Evolutionary conservation across 2,888 invertebrate species (phyloP), one percentile per base, ranked within the genome.

Genomic region (Folsomia manolachei): DNA sequence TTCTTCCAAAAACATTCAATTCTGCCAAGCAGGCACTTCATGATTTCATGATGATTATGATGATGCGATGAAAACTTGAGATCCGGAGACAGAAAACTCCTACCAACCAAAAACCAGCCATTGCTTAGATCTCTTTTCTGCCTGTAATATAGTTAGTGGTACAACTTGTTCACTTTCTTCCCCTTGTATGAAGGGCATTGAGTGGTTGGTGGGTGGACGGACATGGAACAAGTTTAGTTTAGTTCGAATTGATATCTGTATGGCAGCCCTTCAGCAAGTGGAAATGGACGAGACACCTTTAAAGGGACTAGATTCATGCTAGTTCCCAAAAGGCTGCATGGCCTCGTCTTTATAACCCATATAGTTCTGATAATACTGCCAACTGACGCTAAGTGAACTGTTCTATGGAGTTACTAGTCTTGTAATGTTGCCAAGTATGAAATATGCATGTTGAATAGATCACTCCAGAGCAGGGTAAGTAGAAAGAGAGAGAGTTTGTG

Each of bases 11-110:
- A n/a, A n/a, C n/a, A 14, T 63, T 63, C 63, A 60, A 60, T 60
- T 19, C n/a, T n/a, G 23, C n/a, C 60, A 21, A 60, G 60, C n/a
- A 62, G 24, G 14, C 62, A 24, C 62, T 62, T 56, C 56, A 56
- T 56, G 21, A 21, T 56, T 21, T 56, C 56, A n/a, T 56, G 39
- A 27, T 67, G 67, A 73, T 73, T 27, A 70, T 68, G 71, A 71
- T 71, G 74, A 69, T 69, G 69, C 51, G 62, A 74, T 65, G 71
- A 74, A 71, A 71, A 74, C 71, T 69, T 68, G 66, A 65, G 53
- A 52, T 25, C 66, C 39, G 39, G 39, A 4, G 14, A 14, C 39
- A 39, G 39, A 39, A 39, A 14, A 39, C 4, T 39, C 39, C 4
- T 4, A 39, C 7, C 39, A 39, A 39, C 7, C 39, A 39, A 14